These are phyloP conservation scores for Saiga tatarica DNA, from an alignment of 2,113 vertebrate genomes.

Conservation along the genomic window DNA sequence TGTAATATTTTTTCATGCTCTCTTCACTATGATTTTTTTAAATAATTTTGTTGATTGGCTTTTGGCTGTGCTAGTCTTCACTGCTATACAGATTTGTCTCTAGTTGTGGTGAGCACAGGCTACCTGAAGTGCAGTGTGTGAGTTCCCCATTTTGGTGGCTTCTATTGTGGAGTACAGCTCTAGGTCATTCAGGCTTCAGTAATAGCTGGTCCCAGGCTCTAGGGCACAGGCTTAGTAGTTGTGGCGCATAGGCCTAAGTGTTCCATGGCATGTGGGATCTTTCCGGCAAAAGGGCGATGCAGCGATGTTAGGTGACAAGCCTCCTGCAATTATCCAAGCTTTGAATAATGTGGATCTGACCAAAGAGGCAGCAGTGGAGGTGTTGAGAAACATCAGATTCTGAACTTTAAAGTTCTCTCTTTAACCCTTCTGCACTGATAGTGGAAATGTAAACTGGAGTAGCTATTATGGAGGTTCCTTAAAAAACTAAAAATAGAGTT, in stretches of 20 bases:
- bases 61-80: neutral
- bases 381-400: neutral
- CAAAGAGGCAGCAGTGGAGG: neutral
- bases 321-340: neutral
- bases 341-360: too few species aligned
- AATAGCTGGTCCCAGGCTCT: neutral
- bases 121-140: neutral
- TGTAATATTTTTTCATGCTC: neutral
- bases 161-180: neutral
- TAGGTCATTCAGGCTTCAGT: neutral
- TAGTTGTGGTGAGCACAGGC: neutral
- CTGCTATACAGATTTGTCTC: neutral
- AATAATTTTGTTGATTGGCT: neutral
- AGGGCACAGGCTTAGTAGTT: neutral
- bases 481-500: neutral
- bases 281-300: neutral
- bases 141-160: neutral
- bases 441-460: neutral
- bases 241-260: rapidly evolving
- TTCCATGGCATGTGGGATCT: neutral
- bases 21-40: neutral
- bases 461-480: neutral
- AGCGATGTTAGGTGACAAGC: neutral
- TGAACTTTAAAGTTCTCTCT: neutral
- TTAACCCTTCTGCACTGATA: neutral